These are phyloP conservation scores for Rhingia campestris DNA, from an alignment of 2,888 invertebrate genomes.

Conservation along the genomic window DNA sequence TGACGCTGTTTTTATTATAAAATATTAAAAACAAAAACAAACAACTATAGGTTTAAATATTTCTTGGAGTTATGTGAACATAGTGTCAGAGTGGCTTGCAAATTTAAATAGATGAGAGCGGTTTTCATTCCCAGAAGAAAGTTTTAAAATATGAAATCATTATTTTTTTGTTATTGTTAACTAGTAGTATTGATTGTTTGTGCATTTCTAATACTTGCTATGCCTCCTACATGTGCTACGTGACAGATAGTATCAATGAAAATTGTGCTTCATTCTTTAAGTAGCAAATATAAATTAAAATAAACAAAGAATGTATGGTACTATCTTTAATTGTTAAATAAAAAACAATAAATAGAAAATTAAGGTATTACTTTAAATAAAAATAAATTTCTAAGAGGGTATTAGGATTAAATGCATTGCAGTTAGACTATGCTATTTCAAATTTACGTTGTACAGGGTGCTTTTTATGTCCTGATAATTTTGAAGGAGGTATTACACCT, in stretches of 20 bases:
- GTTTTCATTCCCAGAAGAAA: conserved; percentile 26
- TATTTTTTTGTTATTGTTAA: conserved; percentile 1
- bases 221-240: conserved; percentile 28
- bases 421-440: too few relatives aligned
- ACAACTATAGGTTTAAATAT: neutral
- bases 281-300: conserved; percentile 16
- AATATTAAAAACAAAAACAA: neutral
- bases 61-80: conserved; percentile 3
- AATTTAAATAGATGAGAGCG: neutral
- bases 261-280: conserved; percentile 15
- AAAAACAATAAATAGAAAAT: neutral
- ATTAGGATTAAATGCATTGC: too few relatives aligned
- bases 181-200: conserved; percentile 4
- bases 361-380: neutral
- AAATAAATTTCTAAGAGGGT: too few relatives aligned
- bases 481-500: too few relatives aligned
- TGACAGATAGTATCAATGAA: conserved; percentile 27
- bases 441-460: too few relatives aligned
- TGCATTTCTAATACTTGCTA: conserved; percentile 32
- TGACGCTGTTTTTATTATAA: conserved; percentile 3
- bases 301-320: too few relatives aligned
- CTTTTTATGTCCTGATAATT: too few relatives aligned
- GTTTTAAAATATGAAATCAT: conserved; percentile 3
- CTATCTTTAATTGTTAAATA: neutral
- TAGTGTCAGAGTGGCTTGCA: conserved; percentile 40